phyloP scores from a whole-genome alignment of 2,113 vertebrate genomes.

The Panthera tigris region DNA sequence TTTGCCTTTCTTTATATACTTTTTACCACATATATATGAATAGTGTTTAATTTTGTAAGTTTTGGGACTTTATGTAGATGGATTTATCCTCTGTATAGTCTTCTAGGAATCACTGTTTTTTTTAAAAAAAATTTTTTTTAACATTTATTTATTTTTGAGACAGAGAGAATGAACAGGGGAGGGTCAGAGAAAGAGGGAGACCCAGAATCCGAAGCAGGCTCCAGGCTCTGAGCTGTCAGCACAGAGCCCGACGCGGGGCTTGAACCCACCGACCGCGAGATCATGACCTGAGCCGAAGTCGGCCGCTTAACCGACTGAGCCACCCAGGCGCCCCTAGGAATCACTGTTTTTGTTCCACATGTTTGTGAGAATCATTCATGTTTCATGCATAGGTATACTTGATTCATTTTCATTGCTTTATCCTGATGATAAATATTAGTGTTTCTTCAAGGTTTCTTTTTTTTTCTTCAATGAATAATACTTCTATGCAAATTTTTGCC shows the following conservation, averaged over 20 bases:
- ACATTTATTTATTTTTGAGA: too few species aligned
- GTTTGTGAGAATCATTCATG: background rate
- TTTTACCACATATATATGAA: background rate
- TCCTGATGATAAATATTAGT: background rate
- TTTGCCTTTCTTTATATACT: background rate
- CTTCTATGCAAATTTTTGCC: background rate
- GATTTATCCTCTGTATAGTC: background rate
- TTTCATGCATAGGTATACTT: background rate
- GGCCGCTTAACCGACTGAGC: too few species aligned
- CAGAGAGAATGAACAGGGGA: too few species aligned
- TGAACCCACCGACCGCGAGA: too few species aligned
- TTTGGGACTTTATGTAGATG: background rate
- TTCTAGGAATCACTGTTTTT: background rate
- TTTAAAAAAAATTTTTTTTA: too few species aligned
- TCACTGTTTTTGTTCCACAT: background rate
- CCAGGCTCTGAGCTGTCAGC: too few species aligned
- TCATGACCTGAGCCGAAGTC: too few species aligned
- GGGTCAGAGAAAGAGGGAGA: too few species aligned
- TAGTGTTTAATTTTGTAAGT: background rate
- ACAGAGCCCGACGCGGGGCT: too few species aligned
- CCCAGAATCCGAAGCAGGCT: too few species aligned
- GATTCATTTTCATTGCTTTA: background rate
- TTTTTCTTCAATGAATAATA: background rate
- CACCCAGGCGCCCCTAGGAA: background rate
- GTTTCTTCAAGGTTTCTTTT: background rate